phyloP scores from a whole-genome alignment of 2,888 invertebrate species.

The Ernsta delagoae region DNA sequence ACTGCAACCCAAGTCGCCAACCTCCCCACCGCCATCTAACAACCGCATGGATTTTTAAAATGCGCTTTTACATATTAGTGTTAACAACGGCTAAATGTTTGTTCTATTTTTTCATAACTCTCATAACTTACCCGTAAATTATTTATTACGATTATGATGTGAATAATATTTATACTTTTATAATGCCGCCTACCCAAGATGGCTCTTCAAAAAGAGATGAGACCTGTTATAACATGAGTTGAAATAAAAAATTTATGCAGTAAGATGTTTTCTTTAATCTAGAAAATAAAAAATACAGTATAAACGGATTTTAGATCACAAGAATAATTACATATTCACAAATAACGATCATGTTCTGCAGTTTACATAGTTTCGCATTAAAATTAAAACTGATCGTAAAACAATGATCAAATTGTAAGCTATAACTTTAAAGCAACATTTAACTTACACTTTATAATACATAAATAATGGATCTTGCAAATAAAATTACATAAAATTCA shows the following conservation, averaged over 20 bases:
- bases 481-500: slow-evolving; percentile 82
- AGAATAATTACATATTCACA: slow-evolving; percentile 86
- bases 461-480: slow-evolving; percentile 84
- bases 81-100: not conserved
- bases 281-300: slow-evolving; percentile 85
- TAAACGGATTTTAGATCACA: slow-evolving; percentile 84
- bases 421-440: slow-evolving; percentile 82
- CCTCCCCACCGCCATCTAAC: slow-evolving; percentile 63
- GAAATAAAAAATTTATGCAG: slow-evolving; percentile 63
- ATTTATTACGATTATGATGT: too few species aligned
- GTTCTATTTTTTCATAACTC: not conserved
- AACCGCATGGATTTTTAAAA: slow-evolving; percentile 71
- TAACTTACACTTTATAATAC: slow-evolving; percentile 81
- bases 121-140: too few species aligned
- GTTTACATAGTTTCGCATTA: slow-evolving; percentile 72
- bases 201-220: too few species aligned
- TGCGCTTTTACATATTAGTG: not conserved
- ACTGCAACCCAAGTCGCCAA: slow-evolving; percentile 68
- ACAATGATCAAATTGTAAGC: slow-evolving; percentile 76
- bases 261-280: slow-evolving; percentile 84
- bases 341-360: slow-evolving; percentile 75
- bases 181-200: too few species aligned
- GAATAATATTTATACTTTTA: too few species aligned
- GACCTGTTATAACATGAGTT: not conserved
- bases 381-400: slow-evolving; percentile 75